Evolutionary conservation across 1,140 invertebrate genomes (phyloP).

Genomic region (Panagrolaimus sp.): DNA sequence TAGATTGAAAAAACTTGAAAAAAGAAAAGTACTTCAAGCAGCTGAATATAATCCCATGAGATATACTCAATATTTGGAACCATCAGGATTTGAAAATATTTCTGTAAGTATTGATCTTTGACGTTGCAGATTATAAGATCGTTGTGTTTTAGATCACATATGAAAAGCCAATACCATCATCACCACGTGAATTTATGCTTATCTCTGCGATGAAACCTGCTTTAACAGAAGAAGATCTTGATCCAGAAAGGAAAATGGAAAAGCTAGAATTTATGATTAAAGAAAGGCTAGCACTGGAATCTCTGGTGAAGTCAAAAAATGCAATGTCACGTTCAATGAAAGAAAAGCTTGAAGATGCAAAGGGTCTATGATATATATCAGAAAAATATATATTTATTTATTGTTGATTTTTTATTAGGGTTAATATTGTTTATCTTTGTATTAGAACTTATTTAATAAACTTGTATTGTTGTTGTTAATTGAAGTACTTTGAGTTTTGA

Average conservation of each 20-base stretch:
- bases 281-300: neutral
- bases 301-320: neutral
- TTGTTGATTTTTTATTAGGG: neutral
- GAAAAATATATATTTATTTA: neutral
- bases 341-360: neutral
- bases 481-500: neutral
- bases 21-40: constrained; percentile 16
- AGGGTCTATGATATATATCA: neutral
- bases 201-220: neutral
- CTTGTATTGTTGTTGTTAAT: neutral
- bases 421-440: constrained; percentile 6
- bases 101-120: constrained; percentile 17
- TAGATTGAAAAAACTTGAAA: constrained; percentile 29
- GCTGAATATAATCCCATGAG: constrained; percentile 28
- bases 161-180: neutral
- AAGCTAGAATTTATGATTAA: constrained; percentile 12
- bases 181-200: neutral
- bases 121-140: too few relatives aligned
- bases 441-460: neutral
- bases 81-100: constrained; percentile 27
- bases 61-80: constrained; percentile 29
- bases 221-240: neutral
- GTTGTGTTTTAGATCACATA: too few relatives aligned
- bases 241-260: constrained; percentile 5
- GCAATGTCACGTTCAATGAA: neutral